Conservation (phyloP, 64 coral and sea anemone species). For the Montipora foliosa region DNA sequence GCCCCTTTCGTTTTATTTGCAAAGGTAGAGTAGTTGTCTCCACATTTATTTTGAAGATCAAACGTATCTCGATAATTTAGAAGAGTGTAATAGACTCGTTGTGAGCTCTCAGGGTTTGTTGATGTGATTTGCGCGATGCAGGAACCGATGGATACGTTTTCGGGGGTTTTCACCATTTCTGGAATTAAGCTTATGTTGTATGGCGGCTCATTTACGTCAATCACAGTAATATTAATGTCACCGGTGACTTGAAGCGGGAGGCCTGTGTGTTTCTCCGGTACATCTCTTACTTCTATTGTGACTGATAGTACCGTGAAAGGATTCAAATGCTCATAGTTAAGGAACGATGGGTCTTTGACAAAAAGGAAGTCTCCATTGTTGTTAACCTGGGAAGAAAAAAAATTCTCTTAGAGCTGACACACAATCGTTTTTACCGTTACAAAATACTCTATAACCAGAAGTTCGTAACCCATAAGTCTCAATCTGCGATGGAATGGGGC, state of each 20-base stretch:
- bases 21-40: constrained; percentile 20
- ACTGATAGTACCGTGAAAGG: constrained; percentile 47
- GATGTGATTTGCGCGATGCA: constrained; percentile 70
- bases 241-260: constrained; percentile 17
- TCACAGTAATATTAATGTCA: constrained; percentile 52
- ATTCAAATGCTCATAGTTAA: constrained; percentile 67
- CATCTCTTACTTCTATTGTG: constrained; percentile 67
- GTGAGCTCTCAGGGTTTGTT: constrained; percentile 65
- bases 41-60: constrained; percentile 32
- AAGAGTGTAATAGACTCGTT: constrained; percentile 57
- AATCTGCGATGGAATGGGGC: too few relatives aligned
- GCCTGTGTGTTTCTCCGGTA: background rate
- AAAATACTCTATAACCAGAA: too few relatives aligned
- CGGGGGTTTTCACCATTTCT: constrained; percentile 43
- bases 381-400: constrained; percentile 53
- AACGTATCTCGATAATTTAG: constrained; percentile 57
- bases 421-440: too few relatives aligned
- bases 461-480: too few relatives aligned
- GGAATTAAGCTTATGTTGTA: constrained; percentile 41
- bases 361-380: constrained; percentile 25
- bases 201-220: constrained; percentile 73
- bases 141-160: constrained; percentile 68
- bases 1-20: background rate
- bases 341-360: constrained; percentile 70
- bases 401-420: background rate